Evolutionary conservation across 2,113 vertebrate species (phyloP).

Genomic region (Dipodomys ordii): DNA sequence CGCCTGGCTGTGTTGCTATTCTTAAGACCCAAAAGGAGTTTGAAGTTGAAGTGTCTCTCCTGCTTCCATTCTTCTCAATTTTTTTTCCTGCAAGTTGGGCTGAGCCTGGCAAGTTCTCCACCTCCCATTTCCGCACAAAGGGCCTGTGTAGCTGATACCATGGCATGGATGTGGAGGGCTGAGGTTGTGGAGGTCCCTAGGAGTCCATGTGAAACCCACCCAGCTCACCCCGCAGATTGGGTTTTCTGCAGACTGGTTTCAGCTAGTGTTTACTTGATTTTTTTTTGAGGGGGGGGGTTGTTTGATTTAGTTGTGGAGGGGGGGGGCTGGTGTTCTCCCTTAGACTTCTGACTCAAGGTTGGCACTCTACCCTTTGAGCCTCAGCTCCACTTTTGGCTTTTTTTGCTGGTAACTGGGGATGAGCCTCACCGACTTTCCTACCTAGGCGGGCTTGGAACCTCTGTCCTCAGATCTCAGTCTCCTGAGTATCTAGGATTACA

Average conservation of each 20-base stretch:
- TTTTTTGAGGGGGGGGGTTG: too few species aligned
- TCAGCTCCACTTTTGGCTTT: too few species aligned
- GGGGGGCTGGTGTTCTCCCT: too few species aligned
- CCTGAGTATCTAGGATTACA: too few species aligned
- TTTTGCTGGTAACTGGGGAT: too few species aligned
- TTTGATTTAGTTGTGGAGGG: too few species aligned
- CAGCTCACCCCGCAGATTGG: neutral
- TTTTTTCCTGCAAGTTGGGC: neutral
- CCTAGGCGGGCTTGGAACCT: too few species aligned
- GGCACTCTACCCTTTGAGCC: too few species aligned
- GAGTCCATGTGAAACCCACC: neutral
- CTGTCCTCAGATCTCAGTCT: too few species aligned
- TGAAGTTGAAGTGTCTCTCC: constrained; percentile 36
- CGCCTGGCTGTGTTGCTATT: constrained; percentile 26
- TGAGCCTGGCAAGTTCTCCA: neutral
- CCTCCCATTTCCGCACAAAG: constrained; percentile 12
- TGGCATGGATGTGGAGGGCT: neutral
- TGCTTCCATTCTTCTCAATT: neutral
- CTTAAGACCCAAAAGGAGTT: constrained; percentile 54
- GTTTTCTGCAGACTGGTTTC: neutral
- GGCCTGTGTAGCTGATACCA: neutral
- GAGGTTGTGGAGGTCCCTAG: neutral
- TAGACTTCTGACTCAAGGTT: too few species aligned
- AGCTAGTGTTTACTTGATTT: neutral
- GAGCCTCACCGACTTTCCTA: too few species aligned